Base-by-base conservation (phyloP, 2,888 invertebrate species). In the Archips crataeganus region DNA sequence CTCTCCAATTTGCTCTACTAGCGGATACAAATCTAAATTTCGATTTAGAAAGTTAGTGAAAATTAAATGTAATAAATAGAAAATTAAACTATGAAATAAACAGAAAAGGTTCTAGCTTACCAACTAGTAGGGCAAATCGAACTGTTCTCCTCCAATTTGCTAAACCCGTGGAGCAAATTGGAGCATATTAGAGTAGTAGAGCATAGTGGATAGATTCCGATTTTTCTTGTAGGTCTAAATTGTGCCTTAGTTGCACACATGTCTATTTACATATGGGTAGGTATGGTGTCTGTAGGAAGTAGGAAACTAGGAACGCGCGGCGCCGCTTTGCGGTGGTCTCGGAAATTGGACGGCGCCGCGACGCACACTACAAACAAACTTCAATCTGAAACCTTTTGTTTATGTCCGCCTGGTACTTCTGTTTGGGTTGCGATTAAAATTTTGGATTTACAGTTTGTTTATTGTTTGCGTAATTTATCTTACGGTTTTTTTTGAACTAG, bases 261-360 rank as follows among this genome's bases (percentile, higher is more conserved):
- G 51, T 32, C 32, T 64, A 64, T 49, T 54, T 45, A 62, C 63
- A 34, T 65, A 65, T 23, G 23, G 64, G 32, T 64, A 60, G 64
- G 32, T 64, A 60, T 3, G 36, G 1, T 36, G 60, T 34, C n/a
- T 32, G 47, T 64, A 49, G 65, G 13, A n/a, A 47, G n/a, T 64
- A 34, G n/a, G 62, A 54, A 60, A 42, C 60, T 54, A 63, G 68
- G 75, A 81, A 86, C 87, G 84, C 80, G 80, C 86, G 90, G 85
- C 90, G 90, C 89, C 90, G 89, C 81, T 89, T 85, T 84, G 85
- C 82, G 82, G 80, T 80, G 76, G 77, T 77, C 81, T 87, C 87
- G 91, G 91, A 91, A 90, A 91, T 91, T 90, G 87, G 84, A 87
- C 79, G 78, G 77, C 76, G 74, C 78, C 77, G 76, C 63, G 71